Base-by-base conservation (phyloP, 2,888 invertebrate species). In the Proisotoma minuta region DNA sequence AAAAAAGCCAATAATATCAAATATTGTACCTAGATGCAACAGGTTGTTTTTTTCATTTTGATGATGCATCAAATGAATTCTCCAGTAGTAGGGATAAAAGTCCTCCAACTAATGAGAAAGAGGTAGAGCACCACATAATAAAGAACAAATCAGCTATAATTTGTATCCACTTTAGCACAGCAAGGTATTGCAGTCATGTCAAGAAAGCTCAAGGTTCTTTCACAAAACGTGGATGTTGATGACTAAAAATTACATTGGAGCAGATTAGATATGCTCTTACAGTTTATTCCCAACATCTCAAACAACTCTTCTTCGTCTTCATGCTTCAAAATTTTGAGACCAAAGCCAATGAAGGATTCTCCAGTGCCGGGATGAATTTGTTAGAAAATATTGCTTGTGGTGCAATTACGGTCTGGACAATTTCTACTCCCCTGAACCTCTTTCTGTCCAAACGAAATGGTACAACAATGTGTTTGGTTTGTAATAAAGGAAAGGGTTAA, bases 341-440 rank as follows among this genome's bases (percentile, higher is more conserved):
- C n/a, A n/a, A n/a, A n/a, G n/a, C n/a, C n/a, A n/a, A n/a, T n/a
- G n/a, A n/a, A n/a, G n/a, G n/a, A n/a, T n/a, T n/a, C n/a, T 52
- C 29, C 52, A 52, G 52, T 39, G 39, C 53, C 23, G 39, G 53
- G 23, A 18, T 54, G 28, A 8, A 8, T 52, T 28, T 5, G 43
- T 12, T 43, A 5, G 4, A 43, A 43, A 43, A 43, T 43, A 20
- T 15, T 34, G 34, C 43, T 43, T 15, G 43, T 18, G 18, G 20
- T 43, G 18, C 20, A 34, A 34, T 20, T 5, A 18, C 10, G 20
- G 18, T 47, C 47, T 34, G 15, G 34, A 12, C 34, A 10, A 34
- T 34, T 34, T 10, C 28, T 52, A 54, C 53, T n/a, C 53, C 29
- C 53, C 53, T 54, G 53, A 54, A 54, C 53, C 53, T n/a, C 53